phyloP scores from a whole-genome alignment of 2,113 vertebrate species.

The Dunckerocampus dactyliophorus region DNA sequence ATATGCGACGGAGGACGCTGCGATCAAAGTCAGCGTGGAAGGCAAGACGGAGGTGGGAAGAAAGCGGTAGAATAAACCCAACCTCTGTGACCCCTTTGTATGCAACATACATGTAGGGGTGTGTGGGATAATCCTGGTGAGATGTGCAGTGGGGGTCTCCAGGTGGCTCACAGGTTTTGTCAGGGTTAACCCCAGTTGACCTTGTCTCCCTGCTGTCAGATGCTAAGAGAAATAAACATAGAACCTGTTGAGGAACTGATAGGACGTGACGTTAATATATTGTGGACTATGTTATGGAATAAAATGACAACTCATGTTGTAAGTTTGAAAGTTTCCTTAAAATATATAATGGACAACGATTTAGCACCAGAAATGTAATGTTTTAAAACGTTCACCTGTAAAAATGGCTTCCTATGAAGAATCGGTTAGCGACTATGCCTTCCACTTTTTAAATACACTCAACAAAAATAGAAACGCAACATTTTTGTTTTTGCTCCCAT shows the following conservation, averaged over 20 bases:
- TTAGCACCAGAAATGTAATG: background rate
- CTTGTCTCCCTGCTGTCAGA: conserved; percentile 16
- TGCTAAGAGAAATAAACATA: background rate
- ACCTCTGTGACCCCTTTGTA: conserved; percentile 37
- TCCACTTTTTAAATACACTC: too few relatives aligned
- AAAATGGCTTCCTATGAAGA: background rate
- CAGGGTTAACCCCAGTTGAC: conserved; percentile 65
- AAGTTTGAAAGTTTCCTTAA: background rate
- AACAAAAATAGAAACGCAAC: too few relatives aligned
- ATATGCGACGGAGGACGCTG: conserved; percentile 30
- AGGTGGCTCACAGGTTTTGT: conserved; percentile 58
- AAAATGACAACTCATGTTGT: background rate
- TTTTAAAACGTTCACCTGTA: background rate
- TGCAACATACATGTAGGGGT: conserved; percentile 30
- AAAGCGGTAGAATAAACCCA: conserved; percentile 16
- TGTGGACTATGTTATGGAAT: background rate
- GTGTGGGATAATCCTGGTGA: conserved; percentile 53
- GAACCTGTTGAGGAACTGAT: conserved; percentile 34
- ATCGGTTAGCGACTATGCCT: too few relatives aligned
- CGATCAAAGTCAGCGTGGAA: conserved; percentile 32
- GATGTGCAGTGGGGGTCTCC: conserved; percentile 41
- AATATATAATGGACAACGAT: background rate
- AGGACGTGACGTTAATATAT: background rate
- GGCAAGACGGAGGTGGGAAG: conserved; percentile 1
- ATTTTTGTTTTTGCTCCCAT: too few relatives aligned